phyloP scores from a whole-genome alignment of 1,140 invertebrate genomes.

The Zaprionus kolodkinae region DNA sequence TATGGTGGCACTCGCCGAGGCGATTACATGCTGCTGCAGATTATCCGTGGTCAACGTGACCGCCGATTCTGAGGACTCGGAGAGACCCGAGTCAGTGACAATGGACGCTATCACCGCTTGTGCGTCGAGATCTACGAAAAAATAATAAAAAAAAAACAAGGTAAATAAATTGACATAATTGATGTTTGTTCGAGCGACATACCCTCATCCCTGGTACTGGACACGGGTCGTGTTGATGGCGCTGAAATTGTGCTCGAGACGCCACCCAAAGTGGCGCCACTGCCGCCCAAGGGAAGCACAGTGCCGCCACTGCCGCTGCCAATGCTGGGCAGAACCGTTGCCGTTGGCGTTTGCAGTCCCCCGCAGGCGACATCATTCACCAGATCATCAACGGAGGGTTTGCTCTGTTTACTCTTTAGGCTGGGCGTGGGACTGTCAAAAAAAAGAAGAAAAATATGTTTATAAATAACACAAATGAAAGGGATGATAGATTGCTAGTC shows the following conservation, averaged over 20 bases:
- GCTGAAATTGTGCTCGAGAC: constrained; percentile 58
- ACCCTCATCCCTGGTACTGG: constrained; percentile 87
- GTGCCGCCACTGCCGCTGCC: constrained; percentile 64
- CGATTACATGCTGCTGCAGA: constrained; percentile 64
- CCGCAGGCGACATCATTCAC: constrained; percentile 79
- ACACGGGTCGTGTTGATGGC: constrained; percentile 69
- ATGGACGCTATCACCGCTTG: constrained; percentile 74
- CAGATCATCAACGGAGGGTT: constrained; percentile 80
- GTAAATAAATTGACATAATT: constrained; percentile 83
- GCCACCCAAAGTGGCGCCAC: constrained; percentile 77
- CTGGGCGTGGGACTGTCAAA: constrained; percentile 88
- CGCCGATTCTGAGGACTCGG: constrained; percentile 81
- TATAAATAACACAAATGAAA: constrained; percentile 11
- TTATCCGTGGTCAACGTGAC: constrained; percentile 75
- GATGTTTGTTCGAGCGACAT: constrained; percentile 57
- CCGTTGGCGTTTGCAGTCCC: constrained; percentile 79
- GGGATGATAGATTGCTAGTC: not conserved
- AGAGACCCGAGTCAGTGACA: constrained; percentile 82
- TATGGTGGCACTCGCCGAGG: constrained; percentile 51
- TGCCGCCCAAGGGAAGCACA: constrained; percentile 78
- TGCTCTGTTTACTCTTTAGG: constrained; percentile 87
- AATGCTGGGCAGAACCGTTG: constrained; percentile 65
- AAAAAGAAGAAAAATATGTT: not conserved
- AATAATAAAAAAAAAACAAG: constrained; percentile 11
- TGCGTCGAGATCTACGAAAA: constrained; percentile 83